Evolutionary conservation across 2,113 vertebrate species (phyloP).

Genomic region (Ciconia boyciana): DNA sequence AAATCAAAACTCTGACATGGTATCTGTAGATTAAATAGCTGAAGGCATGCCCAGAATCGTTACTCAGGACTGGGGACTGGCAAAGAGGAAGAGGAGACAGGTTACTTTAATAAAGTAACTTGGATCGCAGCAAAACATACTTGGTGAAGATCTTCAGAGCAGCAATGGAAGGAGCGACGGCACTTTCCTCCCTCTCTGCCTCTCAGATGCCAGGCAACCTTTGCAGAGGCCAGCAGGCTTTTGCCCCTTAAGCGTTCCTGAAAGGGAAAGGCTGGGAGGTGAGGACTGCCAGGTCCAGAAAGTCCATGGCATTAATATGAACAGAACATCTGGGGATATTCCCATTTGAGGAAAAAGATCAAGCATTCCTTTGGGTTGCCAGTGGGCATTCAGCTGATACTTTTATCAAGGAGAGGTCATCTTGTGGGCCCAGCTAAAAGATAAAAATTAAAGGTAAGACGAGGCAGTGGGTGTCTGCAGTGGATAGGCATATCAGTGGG

Average conservation of each 20-base stretch:
- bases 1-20: not conserved
- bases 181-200: not conserved
- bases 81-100: not conserved
- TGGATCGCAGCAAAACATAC: not conserved
- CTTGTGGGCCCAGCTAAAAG: not conserved
- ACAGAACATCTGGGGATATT: not conserved
- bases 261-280: not conserved
- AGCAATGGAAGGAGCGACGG: not conserved
- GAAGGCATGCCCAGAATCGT: not conserved
- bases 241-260: fast-evolving
- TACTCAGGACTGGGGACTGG: fast-evolving
- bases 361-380: not conserved
- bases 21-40: not conserved
- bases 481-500: not conserved
- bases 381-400: not conserved
- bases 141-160: not conserved
- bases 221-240: not conserved
- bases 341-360: not conserved
- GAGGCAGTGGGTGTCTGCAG: too few species aligned
- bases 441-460: not conserved
- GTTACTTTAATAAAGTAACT: not conserved
- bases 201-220: not conserved
- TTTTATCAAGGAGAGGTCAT: not conserved
- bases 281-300: not conserved
- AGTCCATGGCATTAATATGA: not conserved